Evolutionary conservation across 2,113 vertebrate species (phyloP), one percentile per base, ranked within the genome.

Genomic region (Saccopteryx leptura): DNA sequence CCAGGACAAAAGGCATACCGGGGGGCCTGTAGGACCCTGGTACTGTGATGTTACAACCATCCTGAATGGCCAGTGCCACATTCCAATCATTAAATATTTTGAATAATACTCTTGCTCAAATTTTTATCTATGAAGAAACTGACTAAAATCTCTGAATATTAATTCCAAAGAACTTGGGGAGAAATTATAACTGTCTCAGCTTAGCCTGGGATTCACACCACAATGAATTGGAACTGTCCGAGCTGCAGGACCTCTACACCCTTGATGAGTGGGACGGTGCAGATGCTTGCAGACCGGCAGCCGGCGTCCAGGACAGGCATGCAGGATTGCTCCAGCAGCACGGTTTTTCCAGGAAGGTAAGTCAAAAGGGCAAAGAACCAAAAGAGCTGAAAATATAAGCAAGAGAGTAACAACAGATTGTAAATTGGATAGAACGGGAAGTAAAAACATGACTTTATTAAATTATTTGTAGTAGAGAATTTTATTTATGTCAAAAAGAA

Each of bases 401-500:
- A 65, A 48, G 61, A 60, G 19, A 52, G 26, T 72, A 31, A 58
- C 39, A 58, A 31, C 6, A 23, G 14, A 74, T 74, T 60, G 9
- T 33, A 71, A 95, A 24, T 12, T 80, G 60, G 23, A 10, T 71
- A 86, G 65, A 86, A 80, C 84, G 39, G 33, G 31, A 85, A 72
- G 18, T 65, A 79, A 83, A 78, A 92, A 46, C 7, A 68, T 83
- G 10, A 52, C 7, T 84, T 84, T 69, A 52, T 82, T 48, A 75
- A 78, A 84, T 76, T 17, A 50, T 66, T 54, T 65, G n/a, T 5
- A 72, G 65, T 93, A 33, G 21, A 88, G 21, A 79, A 72, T 54
- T 81, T 88, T 72, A 81, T 65, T 72, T 63, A 31, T 31, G 88
- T 88, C 19, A n/a, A 58, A 79, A 54, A 87, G 26, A 76, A 48